Base-by-base conservation (phyloP, 2,888 invertebrate species). In the Tinea pellionella region DNA sequence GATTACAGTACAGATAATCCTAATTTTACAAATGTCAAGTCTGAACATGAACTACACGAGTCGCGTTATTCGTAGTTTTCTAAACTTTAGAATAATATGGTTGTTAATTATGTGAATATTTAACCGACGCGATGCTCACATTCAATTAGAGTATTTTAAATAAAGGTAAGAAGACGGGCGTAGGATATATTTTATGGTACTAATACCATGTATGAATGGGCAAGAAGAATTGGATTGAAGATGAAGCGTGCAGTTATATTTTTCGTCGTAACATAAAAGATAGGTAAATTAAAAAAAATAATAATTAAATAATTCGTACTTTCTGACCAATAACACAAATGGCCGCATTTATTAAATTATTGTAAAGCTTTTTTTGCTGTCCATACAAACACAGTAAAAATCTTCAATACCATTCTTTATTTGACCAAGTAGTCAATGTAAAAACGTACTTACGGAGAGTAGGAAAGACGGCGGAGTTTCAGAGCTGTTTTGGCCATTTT, bases 1-100 rank as follows among this genome's bases (percentile, higher is more conserved):
- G 92, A 92, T 65, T 94, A 93, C 92, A 89, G 89, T 69, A 92
- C 92, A 8, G 89, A 90, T 63, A 90, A 91, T 68, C 91, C 92
- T 11, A 84, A 84, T 67, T 82, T 82, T 65, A 65, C 77, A 62
- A 83, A 81, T 70, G 75, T 85, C 60, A 85, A 86, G 70, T 67
- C 79, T 60, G 86, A 86, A 67, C 60, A 72, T 57, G 76, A 80
- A 61, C 66, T 69, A 62, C 68, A 15, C 62, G 77, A 78, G 60
- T 70, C 74, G 63, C 62, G 62, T 16, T 79, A 76, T 65, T 74
- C 78, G 67, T 82, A 82, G 77, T 77, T 74, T n/a, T 9, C 29
- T 19, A 55, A 9, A 37, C 1, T 15, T 15, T 15, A 12, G 47
- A 64, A 62, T 65, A 66, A 60, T 61, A 61, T 42, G 43, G 43